phyloP scores from a whole-genome alignment of 2,888 invertebrate species.

The Mechanitis mazaeus region DNA sequence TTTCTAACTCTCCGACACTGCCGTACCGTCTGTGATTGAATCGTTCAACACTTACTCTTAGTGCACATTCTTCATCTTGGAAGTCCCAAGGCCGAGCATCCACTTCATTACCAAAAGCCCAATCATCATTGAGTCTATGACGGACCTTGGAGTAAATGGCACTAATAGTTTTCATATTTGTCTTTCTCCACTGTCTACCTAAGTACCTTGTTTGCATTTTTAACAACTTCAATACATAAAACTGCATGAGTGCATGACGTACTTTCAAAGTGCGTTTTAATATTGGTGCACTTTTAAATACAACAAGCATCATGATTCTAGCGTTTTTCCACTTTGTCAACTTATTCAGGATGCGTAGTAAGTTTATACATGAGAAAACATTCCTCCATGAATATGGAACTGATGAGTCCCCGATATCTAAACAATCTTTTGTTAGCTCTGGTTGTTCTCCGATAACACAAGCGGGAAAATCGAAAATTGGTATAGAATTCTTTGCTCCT shows the following conservation, averaged over 20 bases:
- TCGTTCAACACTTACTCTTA: conserved; percentile 95
- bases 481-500: conserved; percentile 94
- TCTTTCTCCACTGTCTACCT: conserved; percentile 98
- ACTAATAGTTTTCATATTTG: conserved; percentile 99
- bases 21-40: conserved; percentile 96
- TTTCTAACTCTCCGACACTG: conserved; percentile 70
- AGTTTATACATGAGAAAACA: conserved; percentile 97
- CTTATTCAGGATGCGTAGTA: conserved; percentile 97
- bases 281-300: conserved; percentile 99
- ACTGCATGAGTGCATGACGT: conserved; percentile 96
- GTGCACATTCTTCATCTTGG: conserved; percentile 96
- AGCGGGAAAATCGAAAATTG: conserved; percentile 95
- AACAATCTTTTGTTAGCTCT: conserved; percentile 92
- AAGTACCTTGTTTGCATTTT: conserved; percentile 99
- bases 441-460: conserved; percentile 97
- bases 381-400: conserved; percentile 96
- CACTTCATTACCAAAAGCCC: conserved; percentile 99
- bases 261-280: conserved; percentile 97
- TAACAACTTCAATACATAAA: conserved; percentile 96
- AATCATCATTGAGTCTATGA: conserved; percentile 98
- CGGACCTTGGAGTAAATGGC: conserved; percentile 98
- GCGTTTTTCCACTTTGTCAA: conserved; percentile 99
- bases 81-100: conserved; percentile 99
- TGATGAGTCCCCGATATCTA: conserved; percentile 89
- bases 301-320: conserved; percentile 99